These are phyloP conservation scores for Acanthaster planci DNA, from an alignment of 35 echinoderm and acorn worm species.

Conservation along the genomic window DNA sequence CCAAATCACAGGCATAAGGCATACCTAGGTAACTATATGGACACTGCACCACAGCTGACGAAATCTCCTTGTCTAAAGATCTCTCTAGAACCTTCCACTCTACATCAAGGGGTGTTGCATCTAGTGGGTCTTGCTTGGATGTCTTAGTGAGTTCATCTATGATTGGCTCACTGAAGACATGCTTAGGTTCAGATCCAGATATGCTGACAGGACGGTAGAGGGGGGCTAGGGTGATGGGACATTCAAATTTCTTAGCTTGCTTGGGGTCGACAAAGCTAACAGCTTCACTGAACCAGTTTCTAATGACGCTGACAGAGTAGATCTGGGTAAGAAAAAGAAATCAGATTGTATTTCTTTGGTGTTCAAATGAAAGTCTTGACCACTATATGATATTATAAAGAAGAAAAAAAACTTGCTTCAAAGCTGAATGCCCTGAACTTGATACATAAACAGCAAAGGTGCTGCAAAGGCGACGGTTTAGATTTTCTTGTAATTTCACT, in stretches of 20 bases:
- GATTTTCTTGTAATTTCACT: too few relatives aligned
- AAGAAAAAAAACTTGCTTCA: too few relatives aligned
- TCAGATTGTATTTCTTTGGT: too few relatives aligned
- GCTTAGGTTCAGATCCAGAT: conserved; percentile 87
- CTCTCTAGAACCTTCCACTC: conserved; percentile 81
- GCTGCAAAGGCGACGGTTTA: too few relatives aligned
- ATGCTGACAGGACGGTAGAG: conserved; percentile 79
- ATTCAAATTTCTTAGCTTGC: conserved; percentile 71
- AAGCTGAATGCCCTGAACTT: too few relatives aligned
- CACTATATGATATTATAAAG: too few relatives aligned
- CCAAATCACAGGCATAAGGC: background rate
- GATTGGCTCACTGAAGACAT: conserved; percentile 87
- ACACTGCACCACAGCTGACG: conserved; percentile 60
- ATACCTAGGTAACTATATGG: conserved; percentile 74
- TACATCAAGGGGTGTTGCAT: conserved; percentile 75
- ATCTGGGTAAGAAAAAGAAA: conserved; percentile 20
- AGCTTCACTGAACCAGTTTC: conserved; percentile 61
- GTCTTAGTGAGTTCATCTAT: conserved; percentile 90
- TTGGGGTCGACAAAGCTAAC: conserved; percentile 58
- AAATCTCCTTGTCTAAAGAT: conserved; percentile 73
- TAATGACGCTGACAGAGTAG: conserved; percentile 49
- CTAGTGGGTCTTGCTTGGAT: conserved; percentile 90
- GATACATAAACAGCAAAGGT: too few relatives aligned
- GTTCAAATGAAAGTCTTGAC: too few relatives aligned
- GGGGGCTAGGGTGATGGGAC: conserved; percentile 76